phyloP scores from a whole-genome alignment of 2,797 vertebrate genomes.

The Pipistrellus kuhlii region DNA sequence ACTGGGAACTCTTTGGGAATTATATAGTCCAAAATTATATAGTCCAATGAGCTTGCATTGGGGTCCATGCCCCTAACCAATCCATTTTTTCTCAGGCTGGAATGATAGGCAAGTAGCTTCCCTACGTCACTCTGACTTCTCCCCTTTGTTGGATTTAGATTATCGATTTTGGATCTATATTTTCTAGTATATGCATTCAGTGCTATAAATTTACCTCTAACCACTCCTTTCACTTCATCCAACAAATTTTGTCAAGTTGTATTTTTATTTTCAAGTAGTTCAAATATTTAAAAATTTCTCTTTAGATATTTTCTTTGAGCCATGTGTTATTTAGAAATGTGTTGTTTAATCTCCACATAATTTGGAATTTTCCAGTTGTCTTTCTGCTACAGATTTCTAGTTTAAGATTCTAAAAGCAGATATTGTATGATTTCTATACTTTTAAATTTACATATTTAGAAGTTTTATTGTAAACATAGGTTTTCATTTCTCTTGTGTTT shows the following conservation, averaged over 20 bases:
- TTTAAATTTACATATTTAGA: not conserved
- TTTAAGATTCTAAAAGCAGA: not conserved
- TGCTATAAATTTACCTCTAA: not conserved
- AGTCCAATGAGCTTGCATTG: not conserved
- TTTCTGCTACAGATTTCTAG: not conserved
- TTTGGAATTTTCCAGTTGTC: not conserved
- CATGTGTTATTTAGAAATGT: not conserved
- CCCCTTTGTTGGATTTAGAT: not conserved
- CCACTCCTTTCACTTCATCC: not conserved
- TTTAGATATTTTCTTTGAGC: not conserved
- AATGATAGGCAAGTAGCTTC: not conserved
- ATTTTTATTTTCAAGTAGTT: not conserved
- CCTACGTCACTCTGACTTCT: not conserved
- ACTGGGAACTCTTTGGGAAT: not conserved
- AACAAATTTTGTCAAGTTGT: not conserved
- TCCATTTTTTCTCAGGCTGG: not conserved
- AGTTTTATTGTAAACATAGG: not conserved
- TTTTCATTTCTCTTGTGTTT: constrained; percentile 13
- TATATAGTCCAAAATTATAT: not conserved
- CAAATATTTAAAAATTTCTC: not conserved
- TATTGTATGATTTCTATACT: not conserved
- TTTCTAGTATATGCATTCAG: not conserved
- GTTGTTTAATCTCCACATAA: not conserved
- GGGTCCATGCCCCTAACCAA: not conserved
- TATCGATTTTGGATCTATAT: not conserved